Conservation (phyloP, 2,113 vertebrate genomes). For the Tenrec ecaudatus region DNA sequence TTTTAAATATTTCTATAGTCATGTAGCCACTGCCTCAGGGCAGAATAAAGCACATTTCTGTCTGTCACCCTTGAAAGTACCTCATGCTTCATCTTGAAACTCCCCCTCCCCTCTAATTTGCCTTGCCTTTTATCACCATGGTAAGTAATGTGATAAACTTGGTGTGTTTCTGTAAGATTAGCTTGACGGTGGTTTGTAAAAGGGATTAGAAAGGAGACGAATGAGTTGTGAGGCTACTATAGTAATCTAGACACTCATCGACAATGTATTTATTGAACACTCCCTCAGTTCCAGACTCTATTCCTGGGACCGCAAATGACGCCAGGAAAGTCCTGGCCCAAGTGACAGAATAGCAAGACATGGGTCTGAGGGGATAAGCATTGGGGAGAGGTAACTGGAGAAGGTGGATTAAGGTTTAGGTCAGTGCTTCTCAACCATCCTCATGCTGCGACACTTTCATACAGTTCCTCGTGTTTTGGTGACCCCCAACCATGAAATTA, state of each 20-base stretch:
- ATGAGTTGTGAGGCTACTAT: neutral
- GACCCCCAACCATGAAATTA: too few species aligned
- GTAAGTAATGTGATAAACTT: conserved; percentile 38
- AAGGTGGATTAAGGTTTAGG: neutral
- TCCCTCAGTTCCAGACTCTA: neutral
- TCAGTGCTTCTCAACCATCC: too few species aligned
- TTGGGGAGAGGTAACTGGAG: neutral
- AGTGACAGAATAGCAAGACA: neutral
- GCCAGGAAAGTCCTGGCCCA: neutral
- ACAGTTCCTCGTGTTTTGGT: too few species aligned
- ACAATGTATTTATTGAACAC: neutral
- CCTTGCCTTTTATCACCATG: conserved; percentile 25
- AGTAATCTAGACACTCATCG: conserved; percentile 20
- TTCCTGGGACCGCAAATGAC: neutral
- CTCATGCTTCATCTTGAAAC: neutral
- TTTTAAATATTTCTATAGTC: conserved; percentile 11
- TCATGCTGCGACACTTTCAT: too few species aligned
- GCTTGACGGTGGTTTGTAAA: neutral
- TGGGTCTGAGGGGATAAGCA: neutral
- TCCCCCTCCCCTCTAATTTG: neutral
- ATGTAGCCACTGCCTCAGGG: neutral
- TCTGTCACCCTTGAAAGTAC: neutral
- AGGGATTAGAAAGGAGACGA: neutral
- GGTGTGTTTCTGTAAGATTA: conserved; percentile 45
- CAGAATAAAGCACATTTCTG: conserved; percentile 22